Evolutionary conservation across 2,113 vertebrate species (phyloP), one percentile per base, ranked within the genome.

Genomic region (Bos javanicus): DNA sequence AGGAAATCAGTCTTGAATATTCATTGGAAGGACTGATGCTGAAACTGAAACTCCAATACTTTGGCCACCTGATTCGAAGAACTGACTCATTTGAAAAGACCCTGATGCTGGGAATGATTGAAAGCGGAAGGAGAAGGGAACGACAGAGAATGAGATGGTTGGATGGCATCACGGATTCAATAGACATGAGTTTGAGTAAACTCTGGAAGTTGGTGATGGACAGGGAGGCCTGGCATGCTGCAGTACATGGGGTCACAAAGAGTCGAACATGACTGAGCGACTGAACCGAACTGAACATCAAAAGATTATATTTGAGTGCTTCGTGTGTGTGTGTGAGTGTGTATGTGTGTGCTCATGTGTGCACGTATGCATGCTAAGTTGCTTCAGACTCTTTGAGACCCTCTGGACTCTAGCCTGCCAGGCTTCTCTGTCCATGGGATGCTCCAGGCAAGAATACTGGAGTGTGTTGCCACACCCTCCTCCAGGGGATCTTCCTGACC

Each of bases 291-390:
- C 67, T 39, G 67, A 91, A 91, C 26, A 56, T 43, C 13, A 48
- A 86, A 87, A 87, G 6, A 48, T 97, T 84, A 48, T 88, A 91
- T 92, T 76, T 91, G 81, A 85, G n/a, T 89, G 30, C 39, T 90
- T 90, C 50, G 10, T 52, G 14, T 91, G 15, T 91, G 57, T 81
- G 54, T 36, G n/a, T 28, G 57, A 5, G 54, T n/a, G 8, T n/a
- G 33, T 19, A 2, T 16, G 60, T 8, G 60, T 2, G 59, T 11
- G 23, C 9, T 4, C 57, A 1, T 0, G 1, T 0, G 2, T 0
- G n/a, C 64, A 36, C 19, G 4, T 19, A 39, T 74, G 71, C 36
- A 74, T 25, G 21, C 71, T 74, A 74, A 74, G 36, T 74, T 74
- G 71, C 71, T 43, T 74, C 36, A 74, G 21, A 16, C 36, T 74